Evolutionary conservation across 2,888 invertebrate species (phyloP).

Genomic region (Phragmatobia fuliginosa): DNA sequence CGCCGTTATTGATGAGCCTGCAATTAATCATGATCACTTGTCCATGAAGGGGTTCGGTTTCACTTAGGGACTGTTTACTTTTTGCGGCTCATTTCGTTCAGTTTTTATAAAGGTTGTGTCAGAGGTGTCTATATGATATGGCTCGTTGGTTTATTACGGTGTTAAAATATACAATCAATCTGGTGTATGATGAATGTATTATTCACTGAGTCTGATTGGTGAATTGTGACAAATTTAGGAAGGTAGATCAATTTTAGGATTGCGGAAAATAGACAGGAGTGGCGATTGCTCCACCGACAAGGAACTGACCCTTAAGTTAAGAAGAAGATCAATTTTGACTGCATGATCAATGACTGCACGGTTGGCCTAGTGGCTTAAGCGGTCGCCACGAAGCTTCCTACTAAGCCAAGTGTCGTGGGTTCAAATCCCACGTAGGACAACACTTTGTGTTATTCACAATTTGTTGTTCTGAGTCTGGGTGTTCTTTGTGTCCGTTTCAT

Average conservation of each 20-base stretch:
- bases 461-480: too few species aligned
- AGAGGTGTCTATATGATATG: constrained; percentile 2
- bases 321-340: too few species aligned
- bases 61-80: constrained; percentile 49
- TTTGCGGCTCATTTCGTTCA: constrained; percentile 38
- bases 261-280: too few species aligned
- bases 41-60: constrained; percentile 48
- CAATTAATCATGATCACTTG: constrained; percentile 56
- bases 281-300: too few species aligned
- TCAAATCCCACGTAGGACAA: too few species aligned
- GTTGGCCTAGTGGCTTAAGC: too few species aligned
- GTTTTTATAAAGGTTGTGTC: constrained; percentile 25
- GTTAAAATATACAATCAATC: not conserved
- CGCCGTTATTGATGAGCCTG: constrained; percentile 51
- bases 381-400: too few species aligned
- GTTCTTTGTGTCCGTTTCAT: too few species aligned
- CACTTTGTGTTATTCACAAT: too few species aligned
- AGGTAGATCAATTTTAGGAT: not conserved
- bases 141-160: not conserved
- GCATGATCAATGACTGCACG: too few species aligned
- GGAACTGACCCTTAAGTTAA: too few species aligned
- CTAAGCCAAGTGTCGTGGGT: too few species aligned
- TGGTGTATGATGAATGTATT: not conserved
- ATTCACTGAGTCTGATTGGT: not conserved
- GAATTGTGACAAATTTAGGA: not conserved